These are phyloP conservation scores for Spondyliosoma cantharus DNA, from an alignment of 2,797 vertebrate species.

Conservation along the genomic window DNA sequence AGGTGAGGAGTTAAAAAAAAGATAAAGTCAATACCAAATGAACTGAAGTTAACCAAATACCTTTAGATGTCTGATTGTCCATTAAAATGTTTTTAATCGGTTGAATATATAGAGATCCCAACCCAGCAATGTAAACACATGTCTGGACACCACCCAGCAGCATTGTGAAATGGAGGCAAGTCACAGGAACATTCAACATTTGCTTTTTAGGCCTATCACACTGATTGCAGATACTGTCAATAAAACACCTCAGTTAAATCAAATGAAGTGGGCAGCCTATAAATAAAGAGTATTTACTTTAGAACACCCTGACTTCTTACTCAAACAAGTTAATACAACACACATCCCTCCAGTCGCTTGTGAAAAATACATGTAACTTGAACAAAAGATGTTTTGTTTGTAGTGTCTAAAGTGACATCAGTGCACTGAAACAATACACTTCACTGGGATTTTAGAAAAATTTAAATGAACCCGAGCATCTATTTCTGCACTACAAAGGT, in stretches of 20 bases:
- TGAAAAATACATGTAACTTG: neutral
- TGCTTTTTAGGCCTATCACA: slow-evolving; percentile 27
- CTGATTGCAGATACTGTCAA: slow-evolving; percentile 14
- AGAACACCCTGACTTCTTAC: slow-evolving; percentile 4
- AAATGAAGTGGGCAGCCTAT: slow-evolving; percentile 16
- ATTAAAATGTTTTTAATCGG: too few species aligned
- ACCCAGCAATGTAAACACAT: slow-evolving; percentile 5
- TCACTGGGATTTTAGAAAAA: too few species aligned
- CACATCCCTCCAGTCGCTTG: too few species aligned
- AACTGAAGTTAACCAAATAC: too few species aligned
- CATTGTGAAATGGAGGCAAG: neutral
- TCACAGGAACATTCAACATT: slow-evolving; percentile 35
- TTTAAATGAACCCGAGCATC: too few species aligned
- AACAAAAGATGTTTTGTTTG: slow-evolving; percentile 9
- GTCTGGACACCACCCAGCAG: slow-evolving; percentile 11
- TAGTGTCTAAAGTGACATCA: too few species aligned
- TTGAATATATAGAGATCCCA: neutral
- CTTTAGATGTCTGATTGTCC: too few species aligned
- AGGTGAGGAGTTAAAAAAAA: too few species aligned
- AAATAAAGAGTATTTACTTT: slow-evolving; percentile 34
- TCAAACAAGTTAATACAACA: neutral
- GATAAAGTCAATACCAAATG: too few species aligned
- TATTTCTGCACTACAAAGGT: too few species aligned
- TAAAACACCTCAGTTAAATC: slow-evolving; percentile 31
- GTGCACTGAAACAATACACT: too few species aligned